These are phyloP conservation scores for Coleophora deauratella DNA, from an alignment of 2,888 invertebrate species.

Conservation along the genomic window DNA sequence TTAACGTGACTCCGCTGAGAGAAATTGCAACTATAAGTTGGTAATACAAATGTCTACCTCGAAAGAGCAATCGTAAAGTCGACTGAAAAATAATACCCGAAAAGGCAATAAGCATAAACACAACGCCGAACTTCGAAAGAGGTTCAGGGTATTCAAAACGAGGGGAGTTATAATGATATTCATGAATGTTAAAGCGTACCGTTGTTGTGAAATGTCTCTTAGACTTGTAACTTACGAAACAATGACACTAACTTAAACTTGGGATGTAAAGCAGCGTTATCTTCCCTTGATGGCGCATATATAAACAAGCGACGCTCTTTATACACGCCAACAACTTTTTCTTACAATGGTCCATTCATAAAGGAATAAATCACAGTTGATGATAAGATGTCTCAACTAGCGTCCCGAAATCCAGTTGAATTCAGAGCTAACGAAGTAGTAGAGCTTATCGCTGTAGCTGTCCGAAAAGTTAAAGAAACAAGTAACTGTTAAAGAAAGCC, in stretches of 20 bases:
- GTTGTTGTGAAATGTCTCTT: slow-evolving; percentile 62
- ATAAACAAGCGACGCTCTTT: slow-evolving; percentile 60
- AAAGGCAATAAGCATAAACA: slow-evolving; percentile 54
- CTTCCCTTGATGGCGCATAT: slow-evolving; percentile 57
- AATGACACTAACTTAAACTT: slow-evolving; percentile 67
- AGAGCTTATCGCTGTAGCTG: slow-evolving; percentile 36
- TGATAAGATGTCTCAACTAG: slow-evolving; percentile 33
- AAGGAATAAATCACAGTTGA: slow-evolving; percentile 34
- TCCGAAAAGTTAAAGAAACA: slow-evolving; percentile 47
- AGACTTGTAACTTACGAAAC: slow-evolving; percentile 67
- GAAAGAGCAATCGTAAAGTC: slow-evolving; percentile 34
- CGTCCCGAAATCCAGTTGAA: slow-evolving; percentile 42
- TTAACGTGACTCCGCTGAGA: slow-evolving; percentile 32
- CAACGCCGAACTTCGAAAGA: slow-evolving; percentile 45
- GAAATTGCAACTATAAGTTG: slow-evolving; percentile 6
- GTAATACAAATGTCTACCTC: slow-evolving; percentile 27
- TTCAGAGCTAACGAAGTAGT: slow-evolving; percentile 41
- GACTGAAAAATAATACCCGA: slow-evolving; percentile 34
- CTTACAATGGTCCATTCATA: too few species aligned
- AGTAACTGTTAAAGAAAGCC: slow-evolving; percentile 46
- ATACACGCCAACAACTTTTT: slow-evolving; percentile 15
- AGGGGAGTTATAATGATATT: slow-evolving; percentile 63
- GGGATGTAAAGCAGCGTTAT: slow-evolving; percentile 61
- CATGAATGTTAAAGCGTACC: slow-evolving; percentile 63
- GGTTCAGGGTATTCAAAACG: slow-evolving; percentile 57